Conservation (phyloP, 2,113 vertebrate species). For the Psephotus haematonotus region DNA sequence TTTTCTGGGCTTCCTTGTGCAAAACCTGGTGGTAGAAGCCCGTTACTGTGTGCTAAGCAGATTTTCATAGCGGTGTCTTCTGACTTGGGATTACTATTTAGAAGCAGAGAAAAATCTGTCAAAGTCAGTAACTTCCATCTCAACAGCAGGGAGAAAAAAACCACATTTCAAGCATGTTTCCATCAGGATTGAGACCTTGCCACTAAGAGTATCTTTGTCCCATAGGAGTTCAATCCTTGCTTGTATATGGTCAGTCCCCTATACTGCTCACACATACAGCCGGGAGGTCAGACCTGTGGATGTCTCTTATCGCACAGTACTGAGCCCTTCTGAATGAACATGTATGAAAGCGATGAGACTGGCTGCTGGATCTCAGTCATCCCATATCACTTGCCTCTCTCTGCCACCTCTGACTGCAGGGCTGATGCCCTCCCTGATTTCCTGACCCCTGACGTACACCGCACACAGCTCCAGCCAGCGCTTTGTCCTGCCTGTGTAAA, state of each 20-base stretch:
- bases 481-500: not conserved
- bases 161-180: not conserved
- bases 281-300: rapidly evolving
- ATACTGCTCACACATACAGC: not conserved
- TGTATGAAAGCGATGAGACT: not conserved
- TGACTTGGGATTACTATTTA: not conserved
- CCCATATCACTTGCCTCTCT: rapidly evolving
- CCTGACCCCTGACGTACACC: not conserved
- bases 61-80: not conserved
- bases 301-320: not conserved
- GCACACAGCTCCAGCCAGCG: not conserved
- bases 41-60: not conserved
- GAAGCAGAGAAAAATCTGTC: not conserved
- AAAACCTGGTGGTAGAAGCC: not conserved
- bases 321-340: not conserved
- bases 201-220: not conserved
- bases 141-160: not conserved
- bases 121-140: not conserved
- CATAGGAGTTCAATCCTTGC: not conserved
- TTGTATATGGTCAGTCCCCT: not conserved
- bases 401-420: not conserved
- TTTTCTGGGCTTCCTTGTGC: not conserved
- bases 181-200: not conserved
- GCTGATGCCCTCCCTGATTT: not conserved
- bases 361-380: not conserved